Conservation (phyloP, 2,113 vertebrate species). For the Zapornia atra region DNA sequence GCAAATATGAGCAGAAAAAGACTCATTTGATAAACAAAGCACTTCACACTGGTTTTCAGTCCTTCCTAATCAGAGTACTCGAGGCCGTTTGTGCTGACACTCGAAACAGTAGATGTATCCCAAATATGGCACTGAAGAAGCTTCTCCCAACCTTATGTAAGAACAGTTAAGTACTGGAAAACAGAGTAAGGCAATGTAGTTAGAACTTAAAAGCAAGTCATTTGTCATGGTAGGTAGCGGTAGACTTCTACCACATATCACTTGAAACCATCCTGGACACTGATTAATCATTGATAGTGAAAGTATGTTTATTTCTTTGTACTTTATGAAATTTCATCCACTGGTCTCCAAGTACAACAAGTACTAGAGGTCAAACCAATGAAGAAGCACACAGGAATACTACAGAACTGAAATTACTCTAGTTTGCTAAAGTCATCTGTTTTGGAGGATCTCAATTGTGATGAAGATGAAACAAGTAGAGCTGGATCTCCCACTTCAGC, state of each 20-base stretch:
- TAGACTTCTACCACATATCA: not conserved
- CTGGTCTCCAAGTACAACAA: not conserved
- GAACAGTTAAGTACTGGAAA: not conserved
- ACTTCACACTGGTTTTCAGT: conserved; percentile 14
- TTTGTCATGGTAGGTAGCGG: not conserved
- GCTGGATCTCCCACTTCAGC: not conserved
- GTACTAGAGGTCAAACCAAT: not conserved
- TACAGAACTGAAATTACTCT: not conserved
- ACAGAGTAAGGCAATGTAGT: not conserved
- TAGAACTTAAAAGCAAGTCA: not conserved
- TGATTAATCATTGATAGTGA: not conserved
- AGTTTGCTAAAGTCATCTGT: not conserved
- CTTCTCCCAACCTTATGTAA: not conserved
- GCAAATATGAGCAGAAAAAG: conserved; percentile 36
- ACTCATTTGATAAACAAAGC: conserved; percentile 34
- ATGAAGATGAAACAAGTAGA: not conserved
- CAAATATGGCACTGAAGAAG: not conserved
- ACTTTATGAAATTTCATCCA: not conserved
- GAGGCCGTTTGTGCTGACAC: conserved; percentile 29
- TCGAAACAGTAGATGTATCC: not conserved
- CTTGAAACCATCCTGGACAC: not conserved
- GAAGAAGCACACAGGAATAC: not conserved
- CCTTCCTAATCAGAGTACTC: conserved; percentile 34
- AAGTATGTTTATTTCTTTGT: not conserved
- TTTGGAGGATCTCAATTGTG: not conserved